Evolutionary conservation across 1,140 invertebrate genomes (phyloP).

Genomic region (Hirudo medicinalis): DNA sequence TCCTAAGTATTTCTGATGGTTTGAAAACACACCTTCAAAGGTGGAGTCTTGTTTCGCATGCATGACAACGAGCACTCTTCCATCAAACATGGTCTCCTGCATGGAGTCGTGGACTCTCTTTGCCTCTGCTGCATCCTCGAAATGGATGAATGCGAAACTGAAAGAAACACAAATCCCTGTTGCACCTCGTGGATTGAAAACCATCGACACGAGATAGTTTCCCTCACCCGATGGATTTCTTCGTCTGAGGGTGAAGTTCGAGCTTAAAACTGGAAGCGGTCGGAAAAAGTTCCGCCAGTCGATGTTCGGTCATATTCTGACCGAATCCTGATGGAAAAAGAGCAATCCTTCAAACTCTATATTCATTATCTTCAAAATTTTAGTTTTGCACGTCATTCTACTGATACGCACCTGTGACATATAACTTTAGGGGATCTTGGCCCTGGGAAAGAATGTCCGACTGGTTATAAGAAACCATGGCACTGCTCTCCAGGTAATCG

Average conservation of each 20-base stretch:
- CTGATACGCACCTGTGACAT: background rate
- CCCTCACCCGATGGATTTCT: background rate
- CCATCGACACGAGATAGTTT: background rate
- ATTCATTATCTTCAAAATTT: too few species aligned
- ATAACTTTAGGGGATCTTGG: constrained; percentile 1
- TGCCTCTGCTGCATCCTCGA: background rate
- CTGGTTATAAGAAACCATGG: background rate
- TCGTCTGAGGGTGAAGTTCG: background rate
- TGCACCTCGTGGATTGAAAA: background rate
- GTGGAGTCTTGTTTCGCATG: too few species aligned
- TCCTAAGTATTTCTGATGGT: too few species aligned
- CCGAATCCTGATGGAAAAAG: background rate
- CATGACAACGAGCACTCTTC: too few species aligned
- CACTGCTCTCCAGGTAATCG: background rate
- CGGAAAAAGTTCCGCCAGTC: background rate
- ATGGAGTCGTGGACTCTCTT: constrained; percentile 1
- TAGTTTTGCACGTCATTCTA: background rate
- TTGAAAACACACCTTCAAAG: too few species aligned
- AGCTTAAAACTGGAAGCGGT: background rate
- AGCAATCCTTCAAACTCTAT: background rate
- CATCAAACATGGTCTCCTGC: background rate
- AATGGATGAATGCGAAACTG: background rate
- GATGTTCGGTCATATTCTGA: background rate
- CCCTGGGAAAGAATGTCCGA: background rate
- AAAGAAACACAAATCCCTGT: too few species aligned